These are phyloP conservation scores for Emydoidea blandingii DNA, from an alignment of 2,797 vertebrate species.

Conservation along the genomic window DNA sequence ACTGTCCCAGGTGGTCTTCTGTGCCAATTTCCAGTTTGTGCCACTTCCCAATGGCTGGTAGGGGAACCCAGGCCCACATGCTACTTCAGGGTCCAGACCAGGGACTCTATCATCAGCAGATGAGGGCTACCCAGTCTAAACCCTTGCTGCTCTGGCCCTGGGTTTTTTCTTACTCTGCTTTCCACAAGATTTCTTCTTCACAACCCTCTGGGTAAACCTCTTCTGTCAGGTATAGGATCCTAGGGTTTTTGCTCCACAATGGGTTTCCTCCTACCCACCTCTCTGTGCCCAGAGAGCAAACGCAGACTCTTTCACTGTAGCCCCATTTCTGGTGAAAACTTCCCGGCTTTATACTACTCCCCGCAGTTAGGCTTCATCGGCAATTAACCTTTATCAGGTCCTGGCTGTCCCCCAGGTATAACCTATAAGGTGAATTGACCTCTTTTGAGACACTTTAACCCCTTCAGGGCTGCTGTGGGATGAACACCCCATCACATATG, in stretches of 20 bases:
- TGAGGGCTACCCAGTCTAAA: not conserved
- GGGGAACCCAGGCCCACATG: too few species aligned
- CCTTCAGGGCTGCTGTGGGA: not conserved
- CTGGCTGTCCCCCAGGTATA: not conserved
- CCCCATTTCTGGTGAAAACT: not conserved
- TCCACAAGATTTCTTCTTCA: not conserved
- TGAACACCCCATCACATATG: not conserved
- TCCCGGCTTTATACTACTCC: not conserved
- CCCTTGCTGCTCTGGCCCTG: too few species aligned
- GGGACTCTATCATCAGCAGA: not conserved
- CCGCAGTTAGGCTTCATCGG: not conserved
- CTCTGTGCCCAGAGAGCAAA: not conserved
- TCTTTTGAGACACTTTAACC: not conserved
- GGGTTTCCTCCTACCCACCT: not conserved
- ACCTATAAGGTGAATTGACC: not conserved
- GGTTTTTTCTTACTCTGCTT: not conserved
- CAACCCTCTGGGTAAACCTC: not conserved
- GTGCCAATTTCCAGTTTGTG: too few species aligned
- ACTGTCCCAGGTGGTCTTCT: too few species aligned
- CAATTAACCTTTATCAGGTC: not conserved
- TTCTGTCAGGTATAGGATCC: not conserved
- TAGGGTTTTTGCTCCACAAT: not conserved
- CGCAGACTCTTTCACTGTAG: not conserved
- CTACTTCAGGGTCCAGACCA: too few species aligned
- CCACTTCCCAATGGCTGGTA: too few species aligned